Evolutionary conservation across 2,113 vertebrate genomes (phyloP).

Genomic region (Aramus guarauna): DNA sequence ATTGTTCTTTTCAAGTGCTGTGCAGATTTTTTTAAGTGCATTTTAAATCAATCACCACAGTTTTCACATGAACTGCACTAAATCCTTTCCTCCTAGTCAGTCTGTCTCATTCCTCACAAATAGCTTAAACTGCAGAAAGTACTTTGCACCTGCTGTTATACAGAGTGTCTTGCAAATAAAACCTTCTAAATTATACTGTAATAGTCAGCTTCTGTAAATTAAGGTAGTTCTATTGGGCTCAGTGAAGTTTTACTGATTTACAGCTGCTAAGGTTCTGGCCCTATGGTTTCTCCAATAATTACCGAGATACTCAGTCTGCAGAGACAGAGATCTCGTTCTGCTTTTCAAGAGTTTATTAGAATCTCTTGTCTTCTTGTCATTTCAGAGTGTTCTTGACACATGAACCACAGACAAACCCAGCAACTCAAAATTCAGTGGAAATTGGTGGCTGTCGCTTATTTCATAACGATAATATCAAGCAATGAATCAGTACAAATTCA

Average conservation of each 20-base stretch:
- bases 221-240: background rate
- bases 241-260: conserved; percentile 6
- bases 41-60: background rate
- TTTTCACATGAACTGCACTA: background rate
- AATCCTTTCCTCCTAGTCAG: background rate
- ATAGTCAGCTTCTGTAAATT: background rate
- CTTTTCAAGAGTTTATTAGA: background rate
- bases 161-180: background rate
- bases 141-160: background rate
- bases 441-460: background rate
- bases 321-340: background rate
- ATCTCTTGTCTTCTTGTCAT: background rate
- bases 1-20: background rate
- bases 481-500: background rate
- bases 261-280: background rate
- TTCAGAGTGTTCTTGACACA: background rate
- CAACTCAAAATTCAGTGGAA: background rate
- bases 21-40: background rate
- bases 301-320: background rate
- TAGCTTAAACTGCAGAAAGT: background rate
- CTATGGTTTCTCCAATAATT: background rate
- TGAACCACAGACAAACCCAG: background rate
- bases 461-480: background rate
- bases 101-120: background rate
- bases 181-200: background rate